A percentile compares a stretch with the other conserved stretches of the same genome.
Evolutionary conservation across 1,140 invertebrate genomes (phyloP).

Genomic region (Agrilus planipennis): DNA sequence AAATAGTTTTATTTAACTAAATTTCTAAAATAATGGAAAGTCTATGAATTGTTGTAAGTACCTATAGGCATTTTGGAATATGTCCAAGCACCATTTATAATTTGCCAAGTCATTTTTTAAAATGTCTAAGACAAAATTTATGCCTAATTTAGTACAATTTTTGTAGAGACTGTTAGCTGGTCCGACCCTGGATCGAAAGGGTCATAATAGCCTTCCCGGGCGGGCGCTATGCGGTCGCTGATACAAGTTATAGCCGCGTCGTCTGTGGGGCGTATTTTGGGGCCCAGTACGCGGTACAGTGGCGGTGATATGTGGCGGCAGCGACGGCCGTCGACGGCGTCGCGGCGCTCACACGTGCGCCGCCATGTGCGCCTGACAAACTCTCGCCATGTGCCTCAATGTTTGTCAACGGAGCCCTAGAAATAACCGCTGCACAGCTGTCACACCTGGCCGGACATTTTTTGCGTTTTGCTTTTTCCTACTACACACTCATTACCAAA

Average conservation of each 20-base stretch:
- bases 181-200: too few relatives aligned
- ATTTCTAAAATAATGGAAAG: too few relatives aligned
- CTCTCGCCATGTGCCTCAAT: slow-evolving; percentile 19
- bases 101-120: background rate
- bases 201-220: too few relatives aligned
- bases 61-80: background rate
- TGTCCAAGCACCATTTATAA: background rate
- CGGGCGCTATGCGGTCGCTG: background rate
- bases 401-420: slow-evolving; percentile 22
- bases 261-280: slow-evolving; percentile 14
- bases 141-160: slow-evolving; percentile 1
- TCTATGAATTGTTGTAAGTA: too few relatives aligned
- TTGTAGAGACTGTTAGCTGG: too few relatives aligned
- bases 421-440: slow-evolving; percentile 24
- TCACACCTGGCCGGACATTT: slow-evolving; percentile 28
- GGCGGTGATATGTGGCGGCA: slow-evolving; percentile 17
- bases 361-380: slow-evolving; percentile 26
- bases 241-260: slow-evolving; percentile 6
- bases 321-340: slow-evolving; percentile 19
- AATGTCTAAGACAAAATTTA: background rate
- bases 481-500: too few relatives aligned
- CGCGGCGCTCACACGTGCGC: slow-evolving; percentile 23
- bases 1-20: too few relatives aligned
- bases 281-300: slow-evolving; percentile 7
- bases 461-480: too few relatives aligned